Percentiles rank a stretch among this genome's conserved stretches.
Conservation (phyloP, 2,113 vertebrate genomes). For the Paradisaea rubra region DNA sequence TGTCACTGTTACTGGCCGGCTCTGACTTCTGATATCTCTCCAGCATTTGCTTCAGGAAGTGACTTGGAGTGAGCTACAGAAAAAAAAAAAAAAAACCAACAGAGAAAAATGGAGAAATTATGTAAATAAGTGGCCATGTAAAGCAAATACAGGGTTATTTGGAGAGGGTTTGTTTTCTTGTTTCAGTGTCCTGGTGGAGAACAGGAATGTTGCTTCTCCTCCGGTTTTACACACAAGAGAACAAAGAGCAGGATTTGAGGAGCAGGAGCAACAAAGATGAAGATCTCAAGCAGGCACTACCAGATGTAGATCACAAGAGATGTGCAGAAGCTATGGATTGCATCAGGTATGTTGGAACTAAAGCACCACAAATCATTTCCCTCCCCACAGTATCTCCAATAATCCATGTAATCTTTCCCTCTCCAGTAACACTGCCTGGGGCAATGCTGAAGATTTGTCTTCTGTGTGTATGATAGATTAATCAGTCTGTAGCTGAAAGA, state of each 20-base stretch:
- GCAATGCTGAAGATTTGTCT: neutral
- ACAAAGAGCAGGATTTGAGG: neutral
- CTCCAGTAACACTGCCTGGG: neutral
- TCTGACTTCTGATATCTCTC: conserved; percentile 67
- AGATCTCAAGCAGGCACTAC: neutral
- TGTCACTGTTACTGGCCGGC: conserved; percentile 53
- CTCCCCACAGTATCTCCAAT: neutral
- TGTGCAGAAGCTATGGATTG: neutral
- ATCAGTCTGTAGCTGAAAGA: neutral
- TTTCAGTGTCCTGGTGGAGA: neutral
- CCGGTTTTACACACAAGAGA: neutral
- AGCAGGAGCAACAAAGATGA: neutral
- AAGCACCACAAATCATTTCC: neutral
- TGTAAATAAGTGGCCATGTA: neutral
- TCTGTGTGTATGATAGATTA: neutral
- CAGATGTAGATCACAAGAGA: neutral
- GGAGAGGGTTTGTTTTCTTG: neutral
- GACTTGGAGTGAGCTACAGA: conserved; percentile 62
- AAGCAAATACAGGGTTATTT: neutral
- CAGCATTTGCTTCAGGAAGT: conserved; percentile 80
- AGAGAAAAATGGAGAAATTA: neutral
- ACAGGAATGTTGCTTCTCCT: neutral
- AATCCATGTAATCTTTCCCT: neutral
- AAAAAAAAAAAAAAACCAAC: neutral
- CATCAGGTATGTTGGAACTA: neutral